Percentiles rank a stretch among this genome's conserved stretches.
Conservation (phyloP, 2,113 vertebrate species). For the Etia nguti region DNA sequence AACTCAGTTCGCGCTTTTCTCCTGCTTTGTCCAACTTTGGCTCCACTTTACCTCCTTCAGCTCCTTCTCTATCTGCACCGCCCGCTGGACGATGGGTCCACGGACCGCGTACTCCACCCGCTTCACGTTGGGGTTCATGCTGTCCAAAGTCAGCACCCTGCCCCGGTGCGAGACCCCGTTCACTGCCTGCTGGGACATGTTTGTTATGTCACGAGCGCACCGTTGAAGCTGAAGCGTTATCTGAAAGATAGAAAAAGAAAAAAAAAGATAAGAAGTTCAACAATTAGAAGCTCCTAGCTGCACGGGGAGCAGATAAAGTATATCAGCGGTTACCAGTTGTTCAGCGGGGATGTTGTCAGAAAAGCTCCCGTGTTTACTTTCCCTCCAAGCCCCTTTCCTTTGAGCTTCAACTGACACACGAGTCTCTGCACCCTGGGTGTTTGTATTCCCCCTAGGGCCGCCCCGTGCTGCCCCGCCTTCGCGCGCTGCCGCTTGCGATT, state of each 20-base stretch:
- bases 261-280: background rate
- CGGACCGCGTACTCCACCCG: conserved; percentile 84
- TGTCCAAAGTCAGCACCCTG: conserved; percentile 79
- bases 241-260: background rate
- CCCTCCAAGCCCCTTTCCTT: background rate
- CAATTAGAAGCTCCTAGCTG: background rate
- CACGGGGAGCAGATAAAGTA: background rate
- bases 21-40: background rate
- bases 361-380: background rate
- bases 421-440: background rate
- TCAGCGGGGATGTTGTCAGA: background rate
- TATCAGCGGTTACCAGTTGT: background rate
- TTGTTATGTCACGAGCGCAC: background rate
- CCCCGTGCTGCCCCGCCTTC: conserved; percentile 40
- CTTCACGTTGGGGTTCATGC: conserved; percentile 81
- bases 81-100: conserved; percentile 79
- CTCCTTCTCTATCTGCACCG: conserved; percentile 82
- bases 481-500: background rate
- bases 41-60: conserved; percentile 72
- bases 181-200: conserved; percentile 55
- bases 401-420: background rate
- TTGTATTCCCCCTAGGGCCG: background rate
- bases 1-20: background rate
- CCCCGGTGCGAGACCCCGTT: conserved; percentile 28
- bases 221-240: background rate